Evolutionary conservation across 2,113 vertebrate genomes (phyloP).

Genomic region (Alosa alosa): DNA sequence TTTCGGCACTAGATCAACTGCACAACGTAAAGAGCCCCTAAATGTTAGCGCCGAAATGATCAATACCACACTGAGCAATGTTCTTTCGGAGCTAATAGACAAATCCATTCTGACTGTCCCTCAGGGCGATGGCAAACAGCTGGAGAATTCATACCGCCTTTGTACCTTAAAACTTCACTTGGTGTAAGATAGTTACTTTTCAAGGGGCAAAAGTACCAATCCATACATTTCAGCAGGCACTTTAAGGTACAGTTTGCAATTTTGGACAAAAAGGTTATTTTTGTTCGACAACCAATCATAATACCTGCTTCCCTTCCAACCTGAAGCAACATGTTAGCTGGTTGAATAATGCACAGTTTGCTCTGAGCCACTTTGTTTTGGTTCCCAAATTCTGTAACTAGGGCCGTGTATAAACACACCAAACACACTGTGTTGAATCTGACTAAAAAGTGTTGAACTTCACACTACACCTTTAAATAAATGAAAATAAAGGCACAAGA

Average conservation of each 20-base stretch:
- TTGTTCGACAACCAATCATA: slow-evolving; percentile 58
- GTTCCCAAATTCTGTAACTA: too few species aligned
- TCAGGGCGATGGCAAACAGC: slow-evolving; percentile 56
- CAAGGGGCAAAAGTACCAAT: not conserved
- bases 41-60: slow-evolving; percentile 75
- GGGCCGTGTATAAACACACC: too few species aligned
- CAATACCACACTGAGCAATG: slow-evolving; percentile 76
- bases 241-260: not conserved
- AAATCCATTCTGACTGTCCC: slow-evolving; percentile 73
- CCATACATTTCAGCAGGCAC: not conserved
- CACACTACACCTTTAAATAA: not conserved
- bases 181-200: not conserved
- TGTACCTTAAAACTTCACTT: not conserved
- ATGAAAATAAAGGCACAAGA: too few species aligned
- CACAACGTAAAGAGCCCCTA: slow-evolving; percentile 75
- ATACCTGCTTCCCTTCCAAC: slow-evolving; percentile 7
- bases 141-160: not conserved
- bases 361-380: not conserved
- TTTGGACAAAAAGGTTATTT: slow-evolving; percentile 21
- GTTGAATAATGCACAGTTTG: not conserved
- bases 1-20: slow-evolving; percentile 76
- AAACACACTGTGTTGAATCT: too few species aligned
- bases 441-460: too few species aligned
- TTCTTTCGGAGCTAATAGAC: slow-evolving; percentile 78
- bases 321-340: slow-evolving; percentile 42